Conservation (phyloP, 2,888 invertebrate genomes). For the Iselma pallidipennis region DNA sequence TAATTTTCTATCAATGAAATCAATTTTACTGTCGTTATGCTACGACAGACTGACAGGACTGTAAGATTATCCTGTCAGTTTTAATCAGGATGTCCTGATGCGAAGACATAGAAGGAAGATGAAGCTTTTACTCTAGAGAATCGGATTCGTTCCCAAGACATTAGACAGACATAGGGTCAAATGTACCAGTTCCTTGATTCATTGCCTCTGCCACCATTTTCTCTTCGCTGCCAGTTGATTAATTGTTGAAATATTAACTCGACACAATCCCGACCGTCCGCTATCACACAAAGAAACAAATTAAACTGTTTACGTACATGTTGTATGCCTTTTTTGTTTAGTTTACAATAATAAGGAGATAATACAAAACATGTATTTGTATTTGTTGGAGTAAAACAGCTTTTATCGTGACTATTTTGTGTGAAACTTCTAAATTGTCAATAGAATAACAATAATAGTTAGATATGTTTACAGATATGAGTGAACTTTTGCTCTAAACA, state of each 20-base stretch:
- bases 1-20: background rate
- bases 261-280: conserved; percentile 12
- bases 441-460: background rate
- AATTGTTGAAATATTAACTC: conserved; percentile 29
- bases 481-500: no score
- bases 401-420: no score
- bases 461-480: no score
- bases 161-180: conserved; percentile 26
- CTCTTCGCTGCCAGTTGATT: conserved; percentile 23
- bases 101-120: conserved; percentile 31
- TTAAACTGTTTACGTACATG: background rate
- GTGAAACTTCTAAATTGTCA: background rate
- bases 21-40: conserved; percentile 6
- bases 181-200: conserved; percentile 21
- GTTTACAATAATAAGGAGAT: no score
- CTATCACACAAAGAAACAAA: background rate
- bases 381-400: no score
- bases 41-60: conserved; percentile 24
- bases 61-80: conserved; percentile 31
- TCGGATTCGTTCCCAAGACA: conserved; percentile 27
- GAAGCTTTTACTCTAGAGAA: conserved; percentile 29
- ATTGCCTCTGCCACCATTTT: conserved; percentile 27
- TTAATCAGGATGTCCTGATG: conserved; percentile 34
- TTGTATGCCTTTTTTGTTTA: no score
- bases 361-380: no score